Conservation (phyloP, 2,797 vertebrate species). For the Pogonophryne albipinna region DNA sequence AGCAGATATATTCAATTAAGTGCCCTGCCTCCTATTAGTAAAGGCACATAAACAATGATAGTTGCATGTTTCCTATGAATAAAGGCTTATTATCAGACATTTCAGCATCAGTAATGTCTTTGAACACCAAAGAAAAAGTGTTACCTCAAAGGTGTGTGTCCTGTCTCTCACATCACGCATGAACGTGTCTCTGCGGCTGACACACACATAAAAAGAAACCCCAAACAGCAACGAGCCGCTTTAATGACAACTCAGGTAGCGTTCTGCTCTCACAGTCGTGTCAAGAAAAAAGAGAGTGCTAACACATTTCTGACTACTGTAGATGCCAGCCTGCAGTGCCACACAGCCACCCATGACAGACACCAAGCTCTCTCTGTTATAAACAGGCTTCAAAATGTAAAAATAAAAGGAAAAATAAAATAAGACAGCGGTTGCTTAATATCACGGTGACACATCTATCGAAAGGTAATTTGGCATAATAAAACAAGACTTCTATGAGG, state of each 20-base stretch:
- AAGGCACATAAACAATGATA: slow-evolving; percentile 36
- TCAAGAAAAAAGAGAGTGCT: slow-evolving; percentile 48
- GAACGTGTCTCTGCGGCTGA: slow-evolving; percentile 41
- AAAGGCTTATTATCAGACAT: slow-evolving; percentile 37
- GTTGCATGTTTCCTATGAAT: slow-evolving; percentile 21
- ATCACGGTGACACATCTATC: slow-evolving; percentile 43
- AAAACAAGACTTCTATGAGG: slow-evolving; percentile 40
- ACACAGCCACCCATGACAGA: slow-evolving; percentile 59
- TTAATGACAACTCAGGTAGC: slow-evolving; percentile 69
- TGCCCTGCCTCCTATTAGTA: slow-evolving; percentile 25
- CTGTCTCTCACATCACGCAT: slow-evolving; percentile 49
- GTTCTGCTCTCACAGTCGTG: slow-evolving; percentile 48
- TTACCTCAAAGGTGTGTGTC: slow-evolving; percentile 27
- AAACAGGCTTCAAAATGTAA: slow-evolving; percentile 41
- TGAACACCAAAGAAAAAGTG: slow-evolving; percentile 37
- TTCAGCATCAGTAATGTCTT: slow-evolving; percentile 24
- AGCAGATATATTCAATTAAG: slow-evolving; percentile 59
- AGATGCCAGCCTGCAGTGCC: slow-evolving; percentile 59
- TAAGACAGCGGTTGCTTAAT: slow-evolving; percentile 24
- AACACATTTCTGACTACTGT: slow-evolving; percentile 56
- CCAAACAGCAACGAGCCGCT: slow-evolving; percentile 52
- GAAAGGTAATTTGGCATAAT: slow-evolving; percentile 53
- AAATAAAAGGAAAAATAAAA: slow-evolving; percentile 36
- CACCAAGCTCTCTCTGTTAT: slow-evolving; percentile 38
- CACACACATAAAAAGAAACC: slow-evolving; percentile 13